phyloP scores from a whole-genome alignment of 92 coral and sea anemone species.

The Paramuricea clavata region DNA sequence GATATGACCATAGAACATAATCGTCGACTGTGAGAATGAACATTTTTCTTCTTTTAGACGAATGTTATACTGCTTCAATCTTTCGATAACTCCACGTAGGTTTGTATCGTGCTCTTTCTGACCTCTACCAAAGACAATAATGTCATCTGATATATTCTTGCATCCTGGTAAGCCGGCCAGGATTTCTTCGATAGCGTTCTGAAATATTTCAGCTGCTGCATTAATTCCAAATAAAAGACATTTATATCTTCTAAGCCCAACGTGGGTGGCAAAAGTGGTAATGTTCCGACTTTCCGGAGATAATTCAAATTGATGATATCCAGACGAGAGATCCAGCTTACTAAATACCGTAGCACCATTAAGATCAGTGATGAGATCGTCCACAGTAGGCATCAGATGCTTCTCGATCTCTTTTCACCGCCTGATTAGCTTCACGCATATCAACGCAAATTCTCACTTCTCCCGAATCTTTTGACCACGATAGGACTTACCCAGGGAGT shows the following conservation, averaged over 20 bases:
- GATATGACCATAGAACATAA: conserved; percentile 56
- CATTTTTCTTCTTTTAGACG: conserved; percentile 68
- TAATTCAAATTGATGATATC: conserved; percentile 73
- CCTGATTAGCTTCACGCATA: conserved; percentile 77
- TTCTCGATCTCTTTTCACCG: conserved; percentile 29
- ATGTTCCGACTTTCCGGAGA: conserved; percentile 71
- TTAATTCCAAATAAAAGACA: conserved; percentile 75
- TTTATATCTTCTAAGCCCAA: conserved; percentile 69
- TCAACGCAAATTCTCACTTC: conserved; percentile 75
- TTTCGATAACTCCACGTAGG: conserved; percentile 48
- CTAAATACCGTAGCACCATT: conserved; percentile 66
- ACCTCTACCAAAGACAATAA: conserved; percentile 58
- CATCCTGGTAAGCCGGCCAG: conserved; percentile 77
- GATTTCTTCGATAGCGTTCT: conserved; percentile 65
- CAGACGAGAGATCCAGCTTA: conserved; percentile 70
- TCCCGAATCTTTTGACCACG: conserved; percentile 64
- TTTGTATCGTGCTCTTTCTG: conserved; percentile 64
- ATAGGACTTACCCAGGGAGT: conserved; percentile 82
- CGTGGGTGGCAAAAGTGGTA: conserved; percentile 72
- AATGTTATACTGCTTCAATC: conserved; percentile 63
- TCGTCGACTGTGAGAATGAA: conserved; percentile 47
- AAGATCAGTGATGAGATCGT: conserved; percentile 32
- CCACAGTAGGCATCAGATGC: conserved; percentile 17
- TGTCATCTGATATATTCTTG: conserved; percentile 69
- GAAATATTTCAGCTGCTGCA: conserved; percentile 77